Conservation (phyloP, 1,140 invertebrate genomes). For the Ceratoteleas bidentatus region DNA sequence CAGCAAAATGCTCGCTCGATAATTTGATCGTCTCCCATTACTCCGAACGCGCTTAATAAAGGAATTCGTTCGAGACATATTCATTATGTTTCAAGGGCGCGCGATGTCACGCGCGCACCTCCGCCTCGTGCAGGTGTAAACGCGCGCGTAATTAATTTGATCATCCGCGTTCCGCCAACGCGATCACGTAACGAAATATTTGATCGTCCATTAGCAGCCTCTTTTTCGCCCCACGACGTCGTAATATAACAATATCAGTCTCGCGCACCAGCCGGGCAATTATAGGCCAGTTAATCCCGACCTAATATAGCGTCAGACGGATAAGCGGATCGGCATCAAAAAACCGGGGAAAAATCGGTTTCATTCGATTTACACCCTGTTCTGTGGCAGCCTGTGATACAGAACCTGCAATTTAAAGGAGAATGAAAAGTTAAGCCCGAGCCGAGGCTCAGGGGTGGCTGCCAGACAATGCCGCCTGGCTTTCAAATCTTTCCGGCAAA, state of each 20-base stretch:
- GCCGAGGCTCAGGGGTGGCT: constrained; percentile 74
- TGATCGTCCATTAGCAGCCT: too few relatives aligned
- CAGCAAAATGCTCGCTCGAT: background rate
- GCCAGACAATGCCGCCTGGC: constrained; percentile 76
- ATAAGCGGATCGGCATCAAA: constrained; percentile 65
- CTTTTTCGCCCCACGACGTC: too few relatives aligned
- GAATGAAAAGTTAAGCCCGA: constrained; percentile 80
- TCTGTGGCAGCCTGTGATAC: constrained; percentile 72
- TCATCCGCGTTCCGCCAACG: constrained; percentile 8
- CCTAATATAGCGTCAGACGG: constrained; percentile 70
- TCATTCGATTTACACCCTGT: constrained; percentile 79
- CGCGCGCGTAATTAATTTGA: constrained; percentile 34
- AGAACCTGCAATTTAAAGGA: constrained; percentile 79
- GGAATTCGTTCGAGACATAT: constrained; percentile 23
- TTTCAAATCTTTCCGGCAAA: constrained; percentile 80
- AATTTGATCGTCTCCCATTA: background rate
- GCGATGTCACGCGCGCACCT: background rate
- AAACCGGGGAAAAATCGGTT: constrained; percentile 70
- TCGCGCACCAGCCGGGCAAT: constrained; percentile 28
- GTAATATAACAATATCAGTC: too few relatives aligned
- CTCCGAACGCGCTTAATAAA: constrained; percentile 1
- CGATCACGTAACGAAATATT: constrained; percentile 37
- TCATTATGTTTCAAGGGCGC: constrained; percentile 13
- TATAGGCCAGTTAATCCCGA: constrained; percentile 69
- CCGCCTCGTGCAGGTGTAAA: constrained; percentile 16